Evolutionary conservation across 2,113 vertebrate genomes (phyloP).

Genomic region (Polyodon spathula): DNA sequence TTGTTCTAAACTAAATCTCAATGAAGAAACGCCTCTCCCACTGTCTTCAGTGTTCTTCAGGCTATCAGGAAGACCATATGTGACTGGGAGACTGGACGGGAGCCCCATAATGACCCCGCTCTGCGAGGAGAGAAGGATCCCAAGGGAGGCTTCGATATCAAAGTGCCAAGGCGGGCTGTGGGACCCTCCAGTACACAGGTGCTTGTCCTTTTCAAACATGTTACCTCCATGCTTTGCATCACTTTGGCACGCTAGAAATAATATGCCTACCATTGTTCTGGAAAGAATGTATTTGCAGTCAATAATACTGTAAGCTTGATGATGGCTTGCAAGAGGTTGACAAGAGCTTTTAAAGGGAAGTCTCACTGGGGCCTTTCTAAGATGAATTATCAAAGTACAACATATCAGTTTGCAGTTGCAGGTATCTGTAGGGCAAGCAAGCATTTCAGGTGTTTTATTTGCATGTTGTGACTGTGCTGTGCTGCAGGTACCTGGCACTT

Average conservation of each 20-base stretch:
- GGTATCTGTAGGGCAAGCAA: too few species aligned
- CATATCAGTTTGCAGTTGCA: too few species aligned
- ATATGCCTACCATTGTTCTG: too few species aligned
- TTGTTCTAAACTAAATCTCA: neutral
- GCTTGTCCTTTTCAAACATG: conserved; percentile 14
- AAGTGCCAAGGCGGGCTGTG: conserved; percentile 75
- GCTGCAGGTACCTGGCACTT: too few species aligned
- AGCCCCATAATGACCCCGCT: conserved; percentile 76
- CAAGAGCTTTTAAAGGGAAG: too few species aligned
- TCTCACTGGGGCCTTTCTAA: too few species aligned
- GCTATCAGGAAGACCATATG: conserved; percentile 81
- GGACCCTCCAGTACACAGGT: conserved; percentile 85
- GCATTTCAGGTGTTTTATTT: too few species aligned
- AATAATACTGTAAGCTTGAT: too few species aligned
- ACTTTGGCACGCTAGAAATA: neutral
- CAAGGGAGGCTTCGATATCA: conserved; percentile 82
- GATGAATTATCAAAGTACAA: too few species aligned
- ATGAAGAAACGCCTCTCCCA: neutral
- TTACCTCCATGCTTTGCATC: neutral
- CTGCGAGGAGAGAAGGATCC: conserved; percentile 78
- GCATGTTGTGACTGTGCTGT: too few species aligned
- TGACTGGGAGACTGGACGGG: conserved; percentile 76
- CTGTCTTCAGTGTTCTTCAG: conserved; percentile 65
- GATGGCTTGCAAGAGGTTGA: too few species aligned
- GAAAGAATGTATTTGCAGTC: too few species aligned